Percentiles rank a stretch among this genome's conserved stretches.
These are phyloP conservation scores for Sphenodon punctatus DNA, from an alignment of 2,797 vertebrate species.

Conservation along the genomic window DNA sequence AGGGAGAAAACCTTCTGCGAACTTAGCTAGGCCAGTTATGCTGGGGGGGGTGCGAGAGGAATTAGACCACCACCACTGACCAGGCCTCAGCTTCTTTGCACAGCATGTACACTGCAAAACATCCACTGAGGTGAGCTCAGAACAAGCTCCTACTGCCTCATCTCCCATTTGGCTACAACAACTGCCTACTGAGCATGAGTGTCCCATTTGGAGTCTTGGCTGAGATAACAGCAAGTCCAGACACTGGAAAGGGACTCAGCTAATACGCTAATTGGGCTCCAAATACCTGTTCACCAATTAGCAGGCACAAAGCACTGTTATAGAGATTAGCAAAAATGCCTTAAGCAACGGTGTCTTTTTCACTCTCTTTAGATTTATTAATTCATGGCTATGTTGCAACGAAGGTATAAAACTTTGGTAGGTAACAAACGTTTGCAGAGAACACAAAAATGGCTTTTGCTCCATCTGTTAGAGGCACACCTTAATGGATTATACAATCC, in stretches of 20 bases:
- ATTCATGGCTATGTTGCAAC: too few species aligned
- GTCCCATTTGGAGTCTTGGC: neutral
- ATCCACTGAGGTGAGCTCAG: neutral
- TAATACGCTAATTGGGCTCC: neutral
- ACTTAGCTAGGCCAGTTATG: neutral
- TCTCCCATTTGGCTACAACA: neutral
- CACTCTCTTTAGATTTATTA: too few species aligned
- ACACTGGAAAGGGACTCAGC: neutral
- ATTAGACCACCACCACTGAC: neutral
- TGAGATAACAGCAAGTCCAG: neutral
- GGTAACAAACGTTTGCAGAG: too few species aligned
- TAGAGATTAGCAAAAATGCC: fast-evolving
- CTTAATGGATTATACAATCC: too few species aligned
- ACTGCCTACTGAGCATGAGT: neutral
- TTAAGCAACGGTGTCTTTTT: too few species aligned
- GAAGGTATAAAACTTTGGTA: too few species aligned
- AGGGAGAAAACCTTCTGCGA: neutral
- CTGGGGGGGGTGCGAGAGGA: neutral
- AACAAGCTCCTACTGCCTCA: neutral
- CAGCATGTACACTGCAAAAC: neutral
- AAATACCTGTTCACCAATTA: neutral
- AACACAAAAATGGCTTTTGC: too few species aligned
- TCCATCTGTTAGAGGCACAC: too few species aligned
- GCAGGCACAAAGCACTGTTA: neutral
- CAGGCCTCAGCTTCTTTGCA: neutral